Conservation (phyloP, 2,888 invertebrate species). For the Meta bourneti region DNA sequence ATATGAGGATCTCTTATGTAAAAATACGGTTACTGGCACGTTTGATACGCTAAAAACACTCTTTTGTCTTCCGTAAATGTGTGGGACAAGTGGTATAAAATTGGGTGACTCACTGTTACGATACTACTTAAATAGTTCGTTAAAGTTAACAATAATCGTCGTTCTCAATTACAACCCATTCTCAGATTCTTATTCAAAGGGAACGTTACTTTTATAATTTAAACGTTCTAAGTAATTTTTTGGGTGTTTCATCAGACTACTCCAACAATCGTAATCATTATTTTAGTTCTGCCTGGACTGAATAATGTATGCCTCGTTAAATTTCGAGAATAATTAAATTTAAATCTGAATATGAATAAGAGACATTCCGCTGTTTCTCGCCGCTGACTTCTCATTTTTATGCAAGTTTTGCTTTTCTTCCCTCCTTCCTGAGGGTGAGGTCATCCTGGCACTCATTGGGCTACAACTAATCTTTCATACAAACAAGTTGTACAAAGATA, state of each 20-base stretch:
- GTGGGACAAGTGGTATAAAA: too few relatives aligned
- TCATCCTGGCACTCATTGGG: background rate
- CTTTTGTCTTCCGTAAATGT: too few relatives aligned
- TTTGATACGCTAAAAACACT: too few relatives aligned
- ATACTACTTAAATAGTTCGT: too few relatives aligned
- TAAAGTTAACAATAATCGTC: background rate
- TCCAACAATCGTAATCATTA: too few relatives aligned
- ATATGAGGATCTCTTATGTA: too few relatives aligned
- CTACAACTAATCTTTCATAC: background rate
- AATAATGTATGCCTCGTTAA: too few relatives aligned
- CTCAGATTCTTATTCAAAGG: background rate
- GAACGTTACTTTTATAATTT: background rate
- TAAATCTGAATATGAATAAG: background rate
- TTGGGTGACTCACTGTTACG: too few relatives aligned
- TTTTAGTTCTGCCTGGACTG: too few relatives aligned
- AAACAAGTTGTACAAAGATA: constrained; percentile 15
- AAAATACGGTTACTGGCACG: too few relatives aligned
- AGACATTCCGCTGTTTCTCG: background rate
- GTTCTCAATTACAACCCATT: background rate
- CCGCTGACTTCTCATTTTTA: background rate
- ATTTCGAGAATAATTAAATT: background rate
- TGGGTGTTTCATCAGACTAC: background rate
- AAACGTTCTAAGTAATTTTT: background rate
- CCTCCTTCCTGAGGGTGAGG: constrained; percentile 1
- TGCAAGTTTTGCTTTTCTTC: background rate